Evolutionary conservation across 2,888 invertebrate genomes (phyloP).

Genomic region (Toxonevra muliebris): DNA sequence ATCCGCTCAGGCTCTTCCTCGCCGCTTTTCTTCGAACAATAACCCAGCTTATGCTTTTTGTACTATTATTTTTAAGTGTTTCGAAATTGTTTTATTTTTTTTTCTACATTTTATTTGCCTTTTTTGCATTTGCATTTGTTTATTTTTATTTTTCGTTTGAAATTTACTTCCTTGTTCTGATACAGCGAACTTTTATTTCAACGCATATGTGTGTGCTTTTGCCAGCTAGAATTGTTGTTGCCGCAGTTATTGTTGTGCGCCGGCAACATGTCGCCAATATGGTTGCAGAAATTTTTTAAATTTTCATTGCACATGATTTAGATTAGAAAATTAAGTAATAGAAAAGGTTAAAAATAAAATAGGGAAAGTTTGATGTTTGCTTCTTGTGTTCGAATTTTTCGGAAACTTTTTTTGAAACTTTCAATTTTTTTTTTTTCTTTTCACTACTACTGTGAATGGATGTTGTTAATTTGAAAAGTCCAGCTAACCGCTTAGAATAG

Average conservation of each 20-base stretch:
- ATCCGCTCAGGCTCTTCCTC: not conserved
- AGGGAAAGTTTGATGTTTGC: too few relatives aligned
- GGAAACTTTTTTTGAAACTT: too few relatives aligned
- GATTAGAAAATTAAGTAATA: too few relatives aligned
- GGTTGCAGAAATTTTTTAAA: not conserved
- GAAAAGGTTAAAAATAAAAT: too few relatives aligned
- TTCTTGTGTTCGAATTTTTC: too few relatives aligned
- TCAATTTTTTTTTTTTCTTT: constrained; percentile 4
- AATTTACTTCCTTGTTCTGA: constrained; percentile 31
- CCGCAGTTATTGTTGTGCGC: constrained; percentile 35
- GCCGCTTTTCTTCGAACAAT: not conserved
- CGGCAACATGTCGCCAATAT: constrained; percentile 1
- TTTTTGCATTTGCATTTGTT: constrained; percentile 13
- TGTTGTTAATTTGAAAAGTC: constrained; percentile 29
- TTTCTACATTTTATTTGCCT: not conserved
- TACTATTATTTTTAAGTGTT: constrained; percentile 19
- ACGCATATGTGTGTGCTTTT: constrained; percentile 12
- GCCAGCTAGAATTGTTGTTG: not conserved
- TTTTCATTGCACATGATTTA: constrained; percentile 17
- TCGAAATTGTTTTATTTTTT: constrained; percentile 16
- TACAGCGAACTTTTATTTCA: constrained; percentile 9
- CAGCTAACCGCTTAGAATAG: constrained; percentile 27
- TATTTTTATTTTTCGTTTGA: not conserved
- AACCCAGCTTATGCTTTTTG: not conserved
- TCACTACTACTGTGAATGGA: constrained; percentile 2